Evolutionary conservation across 2,113 vertebrate species (phyloP).

Genomic region (Panthera leo): DNA sequence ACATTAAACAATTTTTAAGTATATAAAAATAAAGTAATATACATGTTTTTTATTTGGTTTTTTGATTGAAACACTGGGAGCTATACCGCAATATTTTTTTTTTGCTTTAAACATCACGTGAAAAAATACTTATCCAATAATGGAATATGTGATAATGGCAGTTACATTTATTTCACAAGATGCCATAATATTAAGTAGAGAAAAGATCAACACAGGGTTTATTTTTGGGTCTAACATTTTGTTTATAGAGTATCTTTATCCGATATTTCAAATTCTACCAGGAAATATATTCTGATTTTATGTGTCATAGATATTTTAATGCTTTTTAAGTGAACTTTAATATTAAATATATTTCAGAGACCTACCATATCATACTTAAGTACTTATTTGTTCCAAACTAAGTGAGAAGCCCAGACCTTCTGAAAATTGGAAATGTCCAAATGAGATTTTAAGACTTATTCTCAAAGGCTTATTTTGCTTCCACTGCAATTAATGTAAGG

Average conservation of each 20-base stretch:
- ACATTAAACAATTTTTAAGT: too few species aligned
- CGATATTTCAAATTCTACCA: not conserved
- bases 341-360: not conserved
- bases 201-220: not conserved
- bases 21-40: not conserved
- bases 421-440: not conserved
- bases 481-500: not conserved
- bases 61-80: not conserved
- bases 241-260: not conserved
- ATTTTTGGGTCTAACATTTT: not conserved
- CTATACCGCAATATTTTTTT: not conserved
- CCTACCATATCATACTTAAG: not conserved
- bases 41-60: not conserved
- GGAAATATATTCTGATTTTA: not conserved
- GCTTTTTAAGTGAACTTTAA: not conserved
- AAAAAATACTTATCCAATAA: not conserved
- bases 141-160: not conserved
- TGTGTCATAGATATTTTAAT: not conserved
- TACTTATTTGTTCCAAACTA: not conserved
- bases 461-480: not conserved
- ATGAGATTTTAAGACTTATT: not conserved
- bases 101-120: not conserved
- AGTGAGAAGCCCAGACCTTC: not conserved
- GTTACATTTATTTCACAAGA: constrained; percentile 5
- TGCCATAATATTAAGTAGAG: not conserved